phyloP scores from a whole-genome alignment of 2,888 invertebrate genomes.

The Parasteatoda lunata region DNA sequence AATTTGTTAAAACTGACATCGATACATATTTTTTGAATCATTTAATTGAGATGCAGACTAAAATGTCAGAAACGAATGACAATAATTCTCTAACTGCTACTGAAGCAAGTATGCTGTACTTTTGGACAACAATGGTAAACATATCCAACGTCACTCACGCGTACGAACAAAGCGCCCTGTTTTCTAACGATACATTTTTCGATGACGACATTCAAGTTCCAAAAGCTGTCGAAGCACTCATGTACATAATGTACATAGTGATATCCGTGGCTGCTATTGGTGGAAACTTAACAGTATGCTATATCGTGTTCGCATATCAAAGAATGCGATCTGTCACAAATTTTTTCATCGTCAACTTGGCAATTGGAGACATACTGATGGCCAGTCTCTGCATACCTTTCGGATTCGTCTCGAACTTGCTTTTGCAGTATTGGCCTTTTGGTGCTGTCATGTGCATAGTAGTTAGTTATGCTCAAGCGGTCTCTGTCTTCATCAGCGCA shows the following conservation, averaged over 20 bases:
- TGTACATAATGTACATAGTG: constrained; percentile 75
- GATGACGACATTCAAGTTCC: constrained; percentile 23
- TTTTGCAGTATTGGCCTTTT: constrained; percentile 91
- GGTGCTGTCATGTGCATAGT: constrained; percentile 86
- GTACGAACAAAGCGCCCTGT: background rate
- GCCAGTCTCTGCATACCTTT: constrained; percentile 93
- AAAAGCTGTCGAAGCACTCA: constrained; percentile 72
- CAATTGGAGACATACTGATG: constrained; percentile 92
- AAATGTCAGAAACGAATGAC: background rate
- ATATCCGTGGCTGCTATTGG: constrained; percentile 75
- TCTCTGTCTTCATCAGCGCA: constrained; percentile 78
- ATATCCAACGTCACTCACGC: background rate
- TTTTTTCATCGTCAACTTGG: constrained; percentile 88
- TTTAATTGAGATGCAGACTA: background rate
- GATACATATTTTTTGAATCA: background rate
- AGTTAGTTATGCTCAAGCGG: constrained; percentile 85
- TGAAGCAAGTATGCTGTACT: constrained; percentile 20
- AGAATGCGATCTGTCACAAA: constrained; percentile 94
- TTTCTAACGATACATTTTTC: background rate
- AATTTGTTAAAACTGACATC: too few relatives aligned
- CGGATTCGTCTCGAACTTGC: constrained; percentile 86
- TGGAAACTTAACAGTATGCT: constrained; percentile 82
- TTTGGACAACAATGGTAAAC: background rate
- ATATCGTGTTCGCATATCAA: constrained; percentile 87
- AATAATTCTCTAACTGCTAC: background rate